Percentiles rank a stretch among this genome's conserved stretches.
phyloP scores from a whole-genome alignment of 2,113 vertebrate genomes.

The Solea senegalensis region DNA sequence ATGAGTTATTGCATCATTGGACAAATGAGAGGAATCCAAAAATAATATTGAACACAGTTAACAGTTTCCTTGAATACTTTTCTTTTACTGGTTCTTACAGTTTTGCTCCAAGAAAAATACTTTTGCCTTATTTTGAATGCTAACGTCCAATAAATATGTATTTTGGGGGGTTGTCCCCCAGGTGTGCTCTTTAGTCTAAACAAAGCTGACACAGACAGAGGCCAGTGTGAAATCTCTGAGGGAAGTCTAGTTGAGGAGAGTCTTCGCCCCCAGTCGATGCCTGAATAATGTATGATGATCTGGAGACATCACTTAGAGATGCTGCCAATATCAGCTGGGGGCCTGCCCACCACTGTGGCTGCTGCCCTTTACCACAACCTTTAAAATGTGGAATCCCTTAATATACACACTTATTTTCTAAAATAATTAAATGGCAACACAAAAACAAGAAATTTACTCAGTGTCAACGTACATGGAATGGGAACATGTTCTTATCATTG shows the following conservation, averaged over 20 bases:
- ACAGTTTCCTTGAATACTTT: slow-evolving; percentile 9
- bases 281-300: slow-evolving; percentile 80
- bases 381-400: slow-evolving; percentile 71
- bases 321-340: slow-evolving; percentile 76
- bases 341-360: slow-evolving; percentile 63
- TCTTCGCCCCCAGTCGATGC: slow-evolving; percentile 46
- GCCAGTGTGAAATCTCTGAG: slow-evolving; percentile 61
- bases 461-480: no score
- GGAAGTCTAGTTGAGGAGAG: slow-evolving; percentile 64
- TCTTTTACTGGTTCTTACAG: slow-evolving; percentile 5
- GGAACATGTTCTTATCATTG: no score
- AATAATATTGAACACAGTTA: slow-evolving; percentile 11
- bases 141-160: slow-evolving; percentile 48
- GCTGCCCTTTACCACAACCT: slow-evolving; percentile 78
- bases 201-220: slow-evolving; percentile 58
- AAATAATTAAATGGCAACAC: slow-evolving; percentile 31
- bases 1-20: slow-evolving; percentile 31
- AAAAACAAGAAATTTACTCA: no score
- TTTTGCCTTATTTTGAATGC: slow-evolving; percentile 23
- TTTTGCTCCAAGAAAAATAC: slow-evolving; percentile 15
- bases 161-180: slow-evolving; percentile 29
- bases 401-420: slow-evolving; percentile 58
- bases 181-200: slow-evolving; percentile 58
- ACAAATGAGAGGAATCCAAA: slow-evolving; percentile 16
- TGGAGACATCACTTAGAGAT: slow-evolving; percentile 79